Percentiles rank a stretch among this genome's conserved stretches.
phyloP scores from a whole-genome alignment of 2,888 invertebrate species.

The Amblyteles armatorius region DNA sequence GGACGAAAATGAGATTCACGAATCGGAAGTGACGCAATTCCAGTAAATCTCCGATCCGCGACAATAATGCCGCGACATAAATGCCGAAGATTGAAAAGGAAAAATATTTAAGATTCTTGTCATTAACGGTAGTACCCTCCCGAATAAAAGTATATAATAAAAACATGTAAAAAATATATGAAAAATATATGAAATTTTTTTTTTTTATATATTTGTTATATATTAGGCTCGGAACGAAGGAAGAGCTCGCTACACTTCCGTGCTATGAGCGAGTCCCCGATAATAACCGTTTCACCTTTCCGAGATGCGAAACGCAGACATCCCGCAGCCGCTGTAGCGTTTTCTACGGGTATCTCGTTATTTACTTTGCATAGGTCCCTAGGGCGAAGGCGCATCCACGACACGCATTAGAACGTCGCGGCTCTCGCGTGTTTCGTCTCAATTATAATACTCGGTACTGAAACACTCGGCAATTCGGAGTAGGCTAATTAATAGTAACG shows the following conservation, averaged over 20 bases:
- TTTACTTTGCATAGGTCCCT: background rate
- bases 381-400: background rate
- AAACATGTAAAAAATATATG: too few species aligned
- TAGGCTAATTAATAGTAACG: constrained; percentile 59
- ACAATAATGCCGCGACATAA: too few species aligned
- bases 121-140: too few species aligned
- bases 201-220: too few species aligned
- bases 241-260: too few species aligned
- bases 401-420: constrained; percentile 1
- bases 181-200: too few species aligned
- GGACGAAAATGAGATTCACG: background rate
- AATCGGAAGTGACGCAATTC: background rate
- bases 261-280: too few species aligned
- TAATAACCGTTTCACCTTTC: background rate
- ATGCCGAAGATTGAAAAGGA: too few species aligned
- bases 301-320: background rate
- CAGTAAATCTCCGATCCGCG: too few species aligned
- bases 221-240: background rate
- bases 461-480: constrained; percentile 54
- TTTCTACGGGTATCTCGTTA: background rate
- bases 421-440: constrained; percentile 33
- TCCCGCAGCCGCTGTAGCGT: background rate
- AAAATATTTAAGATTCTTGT: too few species aligned
- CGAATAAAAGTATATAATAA: too few species aligned
- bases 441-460: constrained; percentile 39